phyloP scores from a whole-genome alignment of 1,140 invertebrate species.

The Anastrepha ludens region DNA sequence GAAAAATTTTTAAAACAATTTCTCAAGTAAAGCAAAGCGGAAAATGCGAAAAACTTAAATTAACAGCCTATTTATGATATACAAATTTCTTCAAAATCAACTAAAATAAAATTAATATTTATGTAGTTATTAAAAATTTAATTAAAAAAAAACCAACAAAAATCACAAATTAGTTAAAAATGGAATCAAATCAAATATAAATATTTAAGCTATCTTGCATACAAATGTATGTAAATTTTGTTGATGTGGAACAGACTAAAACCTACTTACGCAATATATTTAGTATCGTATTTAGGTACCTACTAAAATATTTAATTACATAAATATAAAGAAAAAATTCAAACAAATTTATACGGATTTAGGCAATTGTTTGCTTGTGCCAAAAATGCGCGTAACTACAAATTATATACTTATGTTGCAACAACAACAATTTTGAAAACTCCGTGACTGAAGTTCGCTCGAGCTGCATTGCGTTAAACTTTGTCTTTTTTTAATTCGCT shows the following conservation, averaged over 20 bases:
- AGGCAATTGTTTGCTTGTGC: background rate
- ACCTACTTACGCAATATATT: background rate
- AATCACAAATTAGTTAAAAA: constrained; percentile 38
- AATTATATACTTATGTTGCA: background rate
- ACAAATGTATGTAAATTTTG: background rate
- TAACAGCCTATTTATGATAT: background rate
- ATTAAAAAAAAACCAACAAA: background rate
- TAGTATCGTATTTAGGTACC: background rate
- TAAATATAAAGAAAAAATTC: background rate
- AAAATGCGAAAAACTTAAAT: background rate
- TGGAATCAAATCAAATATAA: constrained; percentile 45
- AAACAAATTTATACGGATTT: background rate
- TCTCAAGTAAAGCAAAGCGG: background rate
- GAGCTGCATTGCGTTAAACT: background rate
- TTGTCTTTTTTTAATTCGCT: background rate
- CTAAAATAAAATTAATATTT: background rate
- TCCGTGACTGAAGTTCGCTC: background rate
- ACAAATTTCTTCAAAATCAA: background rate
- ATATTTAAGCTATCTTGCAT: background rate
- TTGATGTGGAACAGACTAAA: constrained; percentile 22
- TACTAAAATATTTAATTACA: background rate
- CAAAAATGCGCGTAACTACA: background rate
- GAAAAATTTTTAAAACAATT: background rate
- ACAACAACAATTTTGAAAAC: background rate
- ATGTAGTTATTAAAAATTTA: background rate